Evolutionary conservation across 2,888 invertebrate species (phyloP).

Genomic region (Callyntrura guangdongensis): DNA sequence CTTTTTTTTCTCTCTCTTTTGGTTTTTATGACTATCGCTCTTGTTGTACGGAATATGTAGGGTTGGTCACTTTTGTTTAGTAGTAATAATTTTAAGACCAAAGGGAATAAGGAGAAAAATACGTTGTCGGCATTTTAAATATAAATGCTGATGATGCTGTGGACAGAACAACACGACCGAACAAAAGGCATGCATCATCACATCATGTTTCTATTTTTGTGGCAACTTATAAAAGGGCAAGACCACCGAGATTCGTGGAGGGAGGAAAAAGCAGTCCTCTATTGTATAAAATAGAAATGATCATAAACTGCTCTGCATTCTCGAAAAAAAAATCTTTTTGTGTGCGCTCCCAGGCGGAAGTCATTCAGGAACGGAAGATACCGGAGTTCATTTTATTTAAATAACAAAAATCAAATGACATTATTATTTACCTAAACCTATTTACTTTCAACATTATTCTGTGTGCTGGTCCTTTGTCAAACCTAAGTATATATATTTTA

Average conservation of each 20-base stretch:
- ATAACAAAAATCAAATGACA: conserved; percentile 56
- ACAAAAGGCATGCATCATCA: conserved; percentile 12
- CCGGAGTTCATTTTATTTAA: conserved; percentile 62
- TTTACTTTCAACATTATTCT: conserved; percentile 80
- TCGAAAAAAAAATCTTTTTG: conserved; percentile 23
- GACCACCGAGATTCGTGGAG: conserved; percentile 68
- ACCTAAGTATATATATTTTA: conserved; percentile 78
- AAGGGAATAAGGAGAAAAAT: neutral
- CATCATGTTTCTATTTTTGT: conserved; percentile 19
- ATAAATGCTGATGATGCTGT: neutral
- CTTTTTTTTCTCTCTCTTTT: conserved; percentile 56
- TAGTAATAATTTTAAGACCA: neutral
- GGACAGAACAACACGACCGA: neutral
- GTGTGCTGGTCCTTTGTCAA: conserved; percentile 82
- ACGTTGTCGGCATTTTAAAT: conserved; percentile 13
- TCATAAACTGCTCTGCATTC: conserved; percentile 6
- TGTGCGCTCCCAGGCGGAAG: conserved; percentile 65
- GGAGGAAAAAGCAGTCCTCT: conserved; percentile 32
- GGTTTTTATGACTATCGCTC: conserved; percentile 37
- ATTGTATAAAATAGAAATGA: conserved; percentile 6
- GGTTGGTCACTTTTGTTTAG: neutral
- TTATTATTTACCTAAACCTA: conserved; percentile 46
- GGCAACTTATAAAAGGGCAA: conserved; percentile 63
- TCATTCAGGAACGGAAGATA: conserved; percentile 73
- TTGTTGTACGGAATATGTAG: neutral